Conservation (phyloP, 2,113 vertebrate species). For the Pterocles orientalis region DNA sequence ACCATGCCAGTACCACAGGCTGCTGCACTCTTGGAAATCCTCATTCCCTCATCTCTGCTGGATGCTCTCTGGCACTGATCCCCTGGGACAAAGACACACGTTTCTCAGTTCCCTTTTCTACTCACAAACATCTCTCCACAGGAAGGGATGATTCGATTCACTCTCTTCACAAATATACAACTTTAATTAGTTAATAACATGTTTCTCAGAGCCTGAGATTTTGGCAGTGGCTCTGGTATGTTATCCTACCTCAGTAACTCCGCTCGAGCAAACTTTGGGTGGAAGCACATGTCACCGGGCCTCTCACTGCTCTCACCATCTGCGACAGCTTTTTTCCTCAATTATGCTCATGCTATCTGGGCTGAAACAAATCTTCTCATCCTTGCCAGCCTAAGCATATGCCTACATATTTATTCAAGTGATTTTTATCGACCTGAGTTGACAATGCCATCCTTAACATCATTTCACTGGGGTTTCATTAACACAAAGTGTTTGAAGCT, state of each 20-base stretch:
- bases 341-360: background rate
- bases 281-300: background rate
- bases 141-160: rapidly evolving
- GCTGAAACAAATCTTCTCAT: background rate
- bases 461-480: background rate
- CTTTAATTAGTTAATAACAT: background rate
- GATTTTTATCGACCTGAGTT: background rate
- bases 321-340: background rate
- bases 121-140: rapidly evolving
- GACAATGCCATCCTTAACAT: background rate
- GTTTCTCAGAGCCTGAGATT: background rate
- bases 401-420: background rate
- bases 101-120: background rate
- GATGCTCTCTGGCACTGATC: background rate
- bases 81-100: background rate
- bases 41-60: background rate
- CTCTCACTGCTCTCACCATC: conserved; percentile 46
- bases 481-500: background rate
- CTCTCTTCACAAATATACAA: background rate
- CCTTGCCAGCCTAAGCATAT: conserved; percentile 12
- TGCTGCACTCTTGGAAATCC: background rate
- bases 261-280: background rate
- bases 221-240: background rate
- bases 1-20: background rate
- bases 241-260: background rate